Conservation (phyloP, 2,797 vertebrate genomes). For the Gastrophryne carolinensis region DNA sequence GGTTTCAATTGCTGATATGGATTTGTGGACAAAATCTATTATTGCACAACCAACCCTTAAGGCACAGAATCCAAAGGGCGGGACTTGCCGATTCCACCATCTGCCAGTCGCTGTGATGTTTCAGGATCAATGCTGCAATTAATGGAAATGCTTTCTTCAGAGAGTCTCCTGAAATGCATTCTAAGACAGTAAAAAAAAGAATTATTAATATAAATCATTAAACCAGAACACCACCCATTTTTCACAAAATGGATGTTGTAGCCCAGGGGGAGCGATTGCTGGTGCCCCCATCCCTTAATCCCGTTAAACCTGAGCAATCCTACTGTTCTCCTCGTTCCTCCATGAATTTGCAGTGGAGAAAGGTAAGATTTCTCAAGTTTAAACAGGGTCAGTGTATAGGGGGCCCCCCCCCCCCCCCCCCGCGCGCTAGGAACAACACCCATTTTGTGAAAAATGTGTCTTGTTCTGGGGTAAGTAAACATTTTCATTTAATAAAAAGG, state of each 20-base stretch:
- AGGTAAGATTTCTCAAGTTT: too few relatives aligned
- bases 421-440: too few relatives aligned
- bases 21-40: too few relatives aligned
- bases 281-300: not conserved
- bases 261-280: not conserved
- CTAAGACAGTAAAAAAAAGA: slow-evolving; percentile 49
- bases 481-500: too few relatives aligned
- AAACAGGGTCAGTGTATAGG: too few relatives aligned
- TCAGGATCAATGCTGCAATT: slow-evolving; percentile 45
- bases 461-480: too few relatives aligned
- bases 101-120: slow-evolving; percentile 32
- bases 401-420: too few relatives aligned
- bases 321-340: not conserved
- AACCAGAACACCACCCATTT: too few relatives aligned
- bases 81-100: slow-evolving; percentile 61
- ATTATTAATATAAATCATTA: not conserved
- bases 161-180: slow-evolving; percentile 5
- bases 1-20: too few relatives aligned
- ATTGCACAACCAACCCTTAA: slow-evolving; percentile 66
- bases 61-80: slow-evolving; percentile 65
- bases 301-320: not conserved
- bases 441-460: too few relatives aligned
- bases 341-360: not conserved
- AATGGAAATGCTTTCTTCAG: slow-evolving; percentile 52
- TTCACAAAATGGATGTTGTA: not conserved